A percentile compares a stretch with the other conserved stretches of the same genome.
phyloP scores from a whole-genome alignment of 2,888 invertebrate species.

The Cataglyphis albicans region DNA sequence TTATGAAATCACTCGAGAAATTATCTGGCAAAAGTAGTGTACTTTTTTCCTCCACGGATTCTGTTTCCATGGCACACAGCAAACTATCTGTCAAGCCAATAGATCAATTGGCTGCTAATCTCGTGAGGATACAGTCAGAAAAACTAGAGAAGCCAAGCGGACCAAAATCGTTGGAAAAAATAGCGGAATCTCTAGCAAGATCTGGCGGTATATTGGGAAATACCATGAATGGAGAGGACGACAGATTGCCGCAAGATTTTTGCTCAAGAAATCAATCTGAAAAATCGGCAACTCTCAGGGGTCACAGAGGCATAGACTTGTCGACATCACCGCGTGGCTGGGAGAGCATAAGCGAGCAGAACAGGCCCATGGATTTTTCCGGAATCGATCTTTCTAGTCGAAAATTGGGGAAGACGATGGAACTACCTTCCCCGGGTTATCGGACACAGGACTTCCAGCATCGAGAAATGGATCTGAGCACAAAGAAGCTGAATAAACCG shows the following conservation, averaged over 20 bases:
- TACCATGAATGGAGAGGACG: constrained; percentile 75
- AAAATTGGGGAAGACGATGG: constrained; percentile 75
- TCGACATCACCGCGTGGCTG: constrained; percentile 81
- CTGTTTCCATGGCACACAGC: constrained; percentile 67
- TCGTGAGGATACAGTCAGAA: constrained; percentile 82
- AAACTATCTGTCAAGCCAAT: constrained; percentile 83
- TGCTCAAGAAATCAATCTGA: constrained; percentile 70
- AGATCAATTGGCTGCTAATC: constrained; percentile 83
- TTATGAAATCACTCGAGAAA: constrained; percentile 69
- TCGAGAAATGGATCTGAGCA: constrained; percentile 84
- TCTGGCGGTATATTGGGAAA: constrained; percentile 74
- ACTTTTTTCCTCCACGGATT: constrained; percentile 57
- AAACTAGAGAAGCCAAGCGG: constrained; percentile 79
- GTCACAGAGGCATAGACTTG: constrained; percentile 82
- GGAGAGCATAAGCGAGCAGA: constrained; percentile 79
- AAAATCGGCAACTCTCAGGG: constrained; percentile 64
- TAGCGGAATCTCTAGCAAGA: constrained; percentile 84
- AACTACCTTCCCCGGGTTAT: constrained; percentile 73
- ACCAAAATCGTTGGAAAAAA: constrained; percentile 82
- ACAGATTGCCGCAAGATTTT: constrained; percentile 74
- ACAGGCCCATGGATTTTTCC: constrained; percentile 82
- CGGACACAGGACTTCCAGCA: constrained; percentile 82
- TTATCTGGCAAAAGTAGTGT: constrained; percentile 65
- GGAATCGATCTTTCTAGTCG: constrained; percentile 84
- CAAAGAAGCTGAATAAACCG: constrained; percentile 79